These are phyloP conservation scores for Danaus chrysippus DNA, from an alignment of 2,888 invertebrate species.

Conservation along the genomic window DNA sequence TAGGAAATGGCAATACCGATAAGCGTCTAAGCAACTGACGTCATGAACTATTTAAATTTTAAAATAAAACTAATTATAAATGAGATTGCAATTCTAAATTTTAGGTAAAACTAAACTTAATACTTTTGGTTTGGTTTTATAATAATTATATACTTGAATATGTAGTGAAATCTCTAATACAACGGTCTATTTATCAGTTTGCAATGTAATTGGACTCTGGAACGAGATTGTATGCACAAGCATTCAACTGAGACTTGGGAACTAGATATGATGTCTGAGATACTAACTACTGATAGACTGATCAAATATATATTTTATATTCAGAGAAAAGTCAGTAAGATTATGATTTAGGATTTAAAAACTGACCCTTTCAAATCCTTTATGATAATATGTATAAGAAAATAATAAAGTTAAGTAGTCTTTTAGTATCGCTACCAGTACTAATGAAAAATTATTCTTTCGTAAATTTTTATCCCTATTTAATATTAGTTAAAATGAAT, in stretches of 20 bases:
- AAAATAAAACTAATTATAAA: neutral
- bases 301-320: neutral
- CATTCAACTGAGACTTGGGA: conserved; percentile 29
- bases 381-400: too few relatives aligned
- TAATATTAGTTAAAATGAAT: too few relatives aligned
- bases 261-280: conserved; percentile 23
- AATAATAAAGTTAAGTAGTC: too few relatives aligned
- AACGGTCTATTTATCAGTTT: conserved; percentile 32
- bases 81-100: neutral
- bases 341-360: too few relatives aligned
- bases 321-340: neutral
- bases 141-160: too few relatives aligned
- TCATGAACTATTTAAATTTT: neutral
- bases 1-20: neutral
- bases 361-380: too few relatives aligned
- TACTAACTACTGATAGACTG: neutral
- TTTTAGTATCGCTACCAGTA: too few relatives aligned
- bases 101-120: neutral
- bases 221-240: conserved; percentile 32
- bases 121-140: neutral
- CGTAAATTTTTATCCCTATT: too few relatives aligned
- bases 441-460: too few relatives aligned
- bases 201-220: conserved; percentile 31
- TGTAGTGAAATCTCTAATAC: conserved; percentile 25
- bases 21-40: neutral